Evolutionary conservation across 2,113 vertebrate species (phyloP).

Genomic region (Raja brachyura): DNA sequence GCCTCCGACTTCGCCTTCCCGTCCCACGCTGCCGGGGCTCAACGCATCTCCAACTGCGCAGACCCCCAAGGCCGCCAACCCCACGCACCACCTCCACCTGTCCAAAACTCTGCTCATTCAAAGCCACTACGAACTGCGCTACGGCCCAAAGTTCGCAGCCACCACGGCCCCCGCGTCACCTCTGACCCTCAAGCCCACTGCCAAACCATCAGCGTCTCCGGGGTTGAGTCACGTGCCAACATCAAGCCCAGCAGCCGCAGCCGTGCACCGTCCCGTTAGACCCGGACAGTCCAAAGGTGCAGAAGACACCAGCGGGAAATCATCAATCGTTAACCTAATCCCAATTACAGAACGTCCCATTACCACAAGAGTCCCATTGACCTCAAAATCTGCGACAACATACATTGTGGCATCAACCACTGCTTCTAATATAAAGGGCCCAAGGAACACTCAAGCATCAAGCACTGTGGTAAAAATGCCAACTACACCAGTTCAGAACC

Average conservation of each 20-base stretch:
- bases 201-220: slow-evolving; percentile 29
- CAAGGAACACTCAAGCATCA: background rate
- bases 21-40: background rate
- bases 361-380: background rate
- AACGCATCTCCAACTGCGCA: background rate
- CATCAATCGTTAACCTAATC: background rate
- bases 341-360: background rate
- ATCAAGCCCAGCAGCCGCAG: slow-evolving; percentile 39
- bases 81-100: background rate
- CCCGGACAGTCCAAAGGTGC: background rate
- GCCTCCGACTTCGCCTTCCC: too few relatives aligned
- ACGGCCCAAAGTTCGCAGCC: background rate
- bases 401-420: background rate
- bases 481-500: background rate
- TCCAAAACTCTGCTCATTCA: background rate
- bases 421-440: background rate
- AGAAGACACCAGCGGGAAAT: slow-evolving; percentile 1
- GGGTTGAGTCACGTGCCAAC: slow-evolving; percentile 32
- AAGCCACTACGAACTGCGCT: background rate
- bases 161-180: background rate
- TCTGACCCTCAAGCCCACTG: slow-evolving; percentile 37
- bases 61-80: background rate
- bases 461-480: too few relatives aligned
- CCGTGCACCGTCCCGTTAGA: background rate
- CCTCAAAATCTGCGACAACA: background rate